Conservation (phyloP, 2,797 vertebrate species). For the Podarcis siculus region DNA sequence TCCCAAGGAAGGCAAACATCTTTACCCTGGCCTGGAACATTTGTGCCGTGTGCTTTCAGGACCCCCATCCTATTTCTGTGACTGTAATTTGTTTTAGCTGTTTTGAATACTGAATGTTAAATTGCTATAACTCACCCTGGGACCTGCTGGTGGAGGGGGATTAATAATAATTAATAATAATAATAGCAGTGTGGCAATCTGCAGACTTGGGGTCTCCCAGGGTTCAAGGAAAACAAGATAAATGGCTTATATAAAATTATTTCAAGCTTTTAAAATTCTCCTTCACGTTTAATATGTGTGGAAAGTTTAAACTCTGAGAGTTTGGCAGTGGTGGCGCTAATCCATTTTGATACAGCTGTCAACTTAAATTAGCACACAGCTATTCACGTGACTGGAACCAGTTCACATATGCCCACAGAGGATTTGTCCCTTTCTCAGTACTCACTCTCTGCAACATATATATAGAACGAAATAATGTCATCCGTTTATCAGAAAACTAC, state of each 20-base stretch:
- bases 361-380: slow-evolving; percentile 61
- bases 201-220: background rate
- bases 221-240: slow-evolving; percentile 61
- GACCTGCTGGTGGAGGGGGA: too few species aligned
- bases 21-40: too few species aligned
- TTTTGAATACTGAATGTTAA: too few species aligned
- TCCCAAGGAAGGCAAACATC: background rate
- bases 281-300: slow-evolving; percentile 51
- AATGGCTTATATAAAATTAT: slow-evolving; percentile 52
- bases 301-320: slow-evolving; percentile 54
- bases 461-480: background rate
- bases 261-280: slow-evolving; percentile 33
- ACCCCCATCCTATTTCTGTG: too few species aligned
- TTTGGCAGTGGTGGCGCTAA: slow-evolving; percentile 37
- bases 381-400: slow-evolving; percentile 39
- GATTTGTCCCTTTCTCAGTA: slow-evolving; percentile 41
- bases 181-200: background rate
- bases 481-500: background rate
- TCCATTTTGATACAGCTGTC: slow-evolving; percentile 66
- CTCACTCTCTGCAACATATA: slow-evolving; percentile 15
- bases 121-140: too few species aligned
- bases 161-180: too few species aligned
- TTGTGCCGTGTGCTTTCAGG: too few species aligned
- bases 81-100: too few species aligned
- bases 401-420: slow-evolving; percentile 34